These are phyloP conservation scores for Aulostomus chinensis DNA, from an alignment of 2,797 vertebrate genomes.

Conservation along the genomic window DNA sequence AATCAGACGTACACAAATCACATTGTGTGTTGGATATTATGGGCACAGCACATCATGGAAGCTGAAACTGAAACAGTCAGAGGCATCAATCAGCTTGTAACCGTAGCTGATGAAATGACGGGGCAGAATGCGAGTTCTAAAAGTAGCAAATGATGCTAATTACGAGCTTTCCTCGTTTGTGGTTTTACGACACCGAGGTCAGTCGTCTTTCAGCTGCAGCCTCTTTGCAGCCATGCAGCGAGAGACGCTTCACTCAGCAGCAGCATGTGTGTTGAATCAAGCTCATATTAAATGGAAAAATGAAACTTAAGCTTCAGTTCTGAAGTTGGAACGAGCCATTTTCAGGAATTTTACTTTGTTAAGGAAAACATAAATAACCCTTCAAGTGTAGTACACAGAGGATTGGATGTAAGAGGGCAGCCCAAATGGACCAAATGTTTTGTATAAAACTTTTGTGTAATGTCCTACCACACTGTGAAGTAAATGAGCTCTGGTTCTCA, in stretches of 20 bases:
- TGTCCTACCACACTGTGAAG: constrained; percentile 32
- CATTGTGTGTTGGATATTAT: constrained; percentile 63
- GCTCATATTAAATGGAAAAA: constrained; percentile 45
- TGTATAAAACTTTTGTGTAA: constrained; percentile 23
- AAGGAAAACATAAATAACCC: constrained; percentile 55
- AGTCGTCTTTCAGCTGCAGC: constrained; percentile 25
- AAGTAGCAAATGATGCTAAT: constrained; percentile 58
- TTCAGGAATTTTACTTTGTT: constrained; percentile 52
- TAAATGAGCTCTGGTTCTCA: constrained; percentile 45
- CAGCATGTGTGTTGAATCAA: constrained; percentile 64
- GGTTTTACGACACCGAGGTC: constrained; percentile 43
- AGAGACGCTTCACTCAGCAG: constrained; percentile 41
- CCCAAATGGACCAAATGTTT: constrained; percentile 40
- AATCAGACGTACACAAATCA: constrained; percentile 66
- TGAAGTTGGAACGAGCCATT: constrained; percentile 49
- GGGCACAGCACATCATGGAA: constrained; percentile 44
- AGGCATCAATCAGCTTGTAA: constrained; percentile 61
- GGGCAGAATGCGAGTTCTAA: constrained; percentile 50
- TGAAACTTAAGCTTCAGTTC: constrained; percentile 34
- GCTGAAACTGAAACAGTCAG: constrained; percentile 47
- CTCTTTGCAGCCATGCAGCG: constrained; percentile 29
- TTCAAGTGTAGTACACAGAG: constrained; percentile 11
- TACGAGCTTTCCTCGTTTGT: constrained; percentile 52
- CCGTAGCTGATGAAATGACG: constrained; percentile 54
- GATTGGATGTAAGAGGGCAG: constrained; percentile 12